These are phyloP conservation scores for Oncorhynchus keta DNA, from an alignment of 2,113 vertebrate species.

Conservation along the genomic window DNA sequence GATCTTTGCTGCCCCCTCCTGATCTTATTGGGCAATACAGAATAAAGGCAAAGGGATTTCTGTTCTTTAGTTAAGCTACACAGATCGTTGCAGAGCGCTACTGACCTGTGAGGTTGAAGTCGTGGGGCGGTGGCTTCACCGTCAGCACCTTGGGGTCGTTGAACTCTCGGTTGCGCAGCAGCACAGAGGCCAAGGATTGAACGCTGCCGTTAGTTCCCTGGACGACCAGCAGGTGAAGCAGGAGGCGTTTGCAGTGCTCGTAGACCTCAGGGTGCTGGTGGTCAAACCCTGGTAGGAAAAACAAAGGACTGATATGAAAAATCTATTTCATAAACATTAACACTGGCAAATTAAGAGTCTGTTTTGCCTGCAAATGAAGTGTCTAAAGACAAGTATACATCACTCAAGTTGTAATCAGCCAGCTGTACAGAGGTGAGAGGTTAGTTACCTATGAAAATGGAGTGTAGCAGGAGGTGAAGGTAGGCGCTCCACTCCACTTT, in stretches of 20 bases:
- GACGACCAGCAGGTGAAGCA: conserved; percentile 91
- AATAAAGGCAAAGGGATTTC: too few relatives aligned
- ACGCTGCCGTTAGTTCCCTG: conserved; percentile 87
- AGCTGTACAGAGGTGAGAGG: background rate
- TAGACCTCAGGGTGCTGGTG: conserved; percentile 98
- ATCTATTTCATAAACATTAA: too few relatives aligned
- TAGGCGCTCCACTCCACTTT: conserved; percentile 97
- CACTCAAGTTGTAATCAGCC: background rate
- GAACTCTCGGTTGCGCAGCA: conserved; percentile 93
- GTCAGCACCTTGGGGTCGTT: conserved; percentile 93
- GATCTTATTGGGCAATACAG: conserved; percentile 7
- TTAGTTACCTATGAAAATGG: conserved; percentile 87
- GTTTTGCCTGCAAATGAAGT: background rate
- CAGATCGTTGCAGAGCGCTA: conserved; percentile 1
- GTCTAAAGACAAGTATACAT: background rate
- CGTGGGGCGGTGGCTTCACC: conserved; percentile 83
- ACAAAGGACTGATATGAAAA: background rate
- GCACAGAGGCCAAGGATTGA: conserved; percentile 88
- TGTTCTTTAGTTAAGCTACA: too few relatives aligned
- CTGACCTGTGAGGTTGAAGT: conserved; percentile 92
- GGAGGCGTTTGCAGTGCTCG: conserved; percentile 93
- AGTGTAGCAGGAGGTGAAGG: conserved; percentile 92
- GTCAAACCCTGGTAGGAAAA: conserved; percentile 83
- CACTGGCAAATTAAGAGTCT: too few relatives aligned
- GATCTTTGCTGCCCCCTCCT: conserved; percentile 36